Conservation (phyloP, 2,888 invertebrate species). For the Ochropleura plecta region DNA sequence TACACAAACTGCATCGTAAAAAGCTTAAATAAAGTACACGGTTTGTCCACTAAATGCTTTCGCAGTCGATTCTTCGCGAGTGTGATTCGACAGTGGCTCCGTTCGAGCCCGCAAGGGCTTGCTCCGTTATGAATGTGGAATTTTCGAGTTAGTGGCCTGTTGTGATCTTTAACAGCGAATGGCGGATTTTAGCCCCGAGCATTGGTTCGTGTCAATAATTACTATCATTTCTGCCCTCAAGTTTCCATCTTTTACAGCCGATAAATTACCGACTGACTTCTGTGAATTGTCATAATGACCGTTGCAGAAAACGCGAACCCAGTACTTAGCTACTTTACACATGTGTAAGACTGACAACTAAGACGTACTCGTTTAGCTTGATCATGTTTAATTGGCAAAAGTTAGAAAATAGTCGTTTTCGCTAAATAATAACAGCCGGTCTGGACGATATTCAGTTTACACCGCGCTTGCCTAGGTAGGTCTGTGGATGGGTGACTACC, state of each 20-base stretch:
- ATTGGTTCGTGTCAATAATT: slow-evolving; percentile 89
- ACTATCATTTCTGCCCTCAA: slow-evolving; percentile 84
- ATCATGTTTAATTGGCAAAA: slow-evolving; percentile 50
- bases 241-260: slow-evolving; percentile 83
- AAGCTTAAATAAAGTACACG: slow-evolving; percentile 64
- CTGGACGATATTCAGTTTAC: too few relatives aligned
- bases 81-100: slow-evolving; percentile 73
- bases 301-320: slow-evolving; percentile 76
- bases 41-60: slow-evolving; percentile 76
- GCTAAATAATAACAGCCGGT: background rate
- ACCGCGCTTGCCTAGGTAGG: too few relatives aligned
- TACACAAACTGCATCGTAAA: slow-evolving; percentile 39
- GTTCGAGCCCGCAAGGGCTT: slow-evolving; percentile 80
- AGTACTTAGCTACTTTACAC: slow-evolving; percentile 79
- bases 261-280: slow-evolving; percentile 85
- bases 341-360: slow-evolving; percentile 64
- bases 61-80: slow-evolving; percentile 76
- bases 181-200: slow-evolving; percentile 79
- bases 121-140: slow-evolving; percentile 86
- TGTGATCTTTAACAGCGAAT: slow-evolving; percentile 82
- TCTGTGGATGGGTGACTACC: too few relatives aligned
- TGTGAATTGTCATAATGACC: slow-evolving; percentile 86
- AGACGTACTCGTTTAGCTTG: slow-evolving; percentile 60
- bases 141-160: slow-evolving; percentile 87
- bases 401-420: slow-evolving; percentile 29